Evolutionary conservation across 2,797 vertebrate genomes (phyloP), one percentile per base, ranked within the genome.

Genomic region (Enteromius argenteus): DNA sequence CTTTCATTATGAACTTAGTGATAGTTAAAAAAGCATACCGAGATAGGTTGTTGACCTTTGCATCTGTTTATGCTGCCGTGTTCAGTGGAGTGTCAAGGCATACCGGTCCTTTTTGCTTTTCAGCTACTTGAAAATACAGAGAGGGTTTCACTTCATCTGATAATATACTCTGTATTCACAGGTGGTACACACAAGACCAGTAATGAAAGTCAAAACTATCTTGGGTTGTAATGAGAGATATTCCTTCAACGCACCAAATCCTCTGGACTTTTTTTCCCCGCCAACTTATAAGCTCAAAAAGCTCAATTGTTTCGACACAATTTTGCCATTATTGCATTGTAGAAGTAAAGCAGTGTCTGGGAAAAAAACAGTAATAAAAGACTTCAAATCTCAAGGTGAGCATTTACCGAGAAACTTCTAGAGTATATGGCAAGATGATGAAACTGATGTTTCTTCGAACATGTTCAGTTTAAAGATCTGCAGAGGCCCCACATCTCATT

Each of bases 1-100:
- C 42, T 79, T 73, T 86, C 77, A 87, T 88, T 87, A 87, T 88
- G 81, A 73, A 76, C 71, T 87, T 35, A 67, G 35, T 72, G 44
- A 80, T 88, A 84, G 69, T 89, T 81, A 83, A 83, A 89, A 75
- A n/a, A 84, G 44, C 32, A 39, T 64, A 67, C 53, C 53, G 69
- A 39, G 49, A 77, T 71, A 37, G 56, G 19, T 75, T 67, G 39
- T 78, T 88, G 85, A 81, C 79, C 81, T 87, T 73, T 76, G 68
- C 66, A 71, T 62, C 79, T 85, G 81, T 81, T 62, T 79, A 77
- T 67, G 73, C 39, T 32, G 60, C 64, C 27, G 49, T 75, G 30
- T 35, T 86, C 64, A 84, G 85, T 80, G 75, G 32, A 81, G 32
- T 46, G 83, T 66, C 53, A 37, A 75, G 68, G 49, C 42, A 56